Percentiles rank a stretch among this genome's conserved stretches.
phyloP scores from a whole-genome alignment of 2,888 invertebrate species.

The Chloroclystis v-ata region DNA sequence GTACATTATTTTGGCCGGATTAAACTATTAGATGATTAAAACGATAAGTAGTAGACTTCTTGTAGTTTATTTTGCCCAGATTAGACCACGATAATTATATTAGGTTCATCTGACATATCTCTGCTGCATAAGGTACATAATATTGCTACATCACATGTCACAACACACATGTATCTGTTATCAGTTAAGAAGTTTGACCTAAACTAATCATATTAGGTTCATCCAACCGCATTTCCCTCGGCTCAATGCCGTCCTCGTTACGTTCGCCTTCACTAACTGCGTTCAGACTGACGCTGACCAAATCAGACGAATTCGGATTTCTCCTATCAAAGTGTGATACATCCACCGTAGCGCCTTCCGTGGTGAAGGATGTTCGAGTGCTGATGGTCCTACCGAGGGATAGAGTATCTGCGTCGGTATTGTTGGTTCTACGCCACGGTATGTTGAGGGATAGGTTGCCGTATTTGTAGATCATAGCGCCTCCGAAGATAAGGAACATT shows the following conservation, averaged over 20 bases:
- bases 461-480: constrained; percentile 40
- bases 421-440: constrained; percentile 16
- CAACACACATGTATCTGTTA: too few relatives aligned
- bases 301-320: background rate
- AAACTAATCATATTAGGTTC: constrained; percentile 3
- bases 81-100: too few relatives aligned
- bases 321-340: background rate
- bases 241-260: background rate
- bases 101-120: too few relatives aligned
- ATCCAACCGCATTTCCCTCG: background rate
- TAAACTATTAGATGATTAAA: too few relatives aligned
- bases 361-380: background rate
- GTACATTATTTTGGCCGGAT: too few relatives aligned
- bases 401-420: constrained; percentile 1
- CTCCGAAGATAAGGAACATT: constrained; percentile 38
- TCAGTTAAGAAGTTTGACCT: background rate
- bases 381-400: constrained; percentile 6
- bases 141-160: too few relatives aligned
- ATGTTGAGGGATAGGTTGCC: constrained; percentile 18
- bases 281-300: constrained; percentile 5
- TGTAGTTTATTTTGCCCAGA: too few relatives aligned
- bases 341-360: background rate
- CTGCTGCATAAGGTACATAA: too few relatives aligned
- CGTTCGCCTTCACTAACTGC: constrained; percentile 4
- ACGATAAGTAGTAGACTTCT: too few relatives aligned